Evolutionary conservation across 2,113 vertebrate species (phyloP).

Genomic region (Brachyistius frenatus): DNA sequence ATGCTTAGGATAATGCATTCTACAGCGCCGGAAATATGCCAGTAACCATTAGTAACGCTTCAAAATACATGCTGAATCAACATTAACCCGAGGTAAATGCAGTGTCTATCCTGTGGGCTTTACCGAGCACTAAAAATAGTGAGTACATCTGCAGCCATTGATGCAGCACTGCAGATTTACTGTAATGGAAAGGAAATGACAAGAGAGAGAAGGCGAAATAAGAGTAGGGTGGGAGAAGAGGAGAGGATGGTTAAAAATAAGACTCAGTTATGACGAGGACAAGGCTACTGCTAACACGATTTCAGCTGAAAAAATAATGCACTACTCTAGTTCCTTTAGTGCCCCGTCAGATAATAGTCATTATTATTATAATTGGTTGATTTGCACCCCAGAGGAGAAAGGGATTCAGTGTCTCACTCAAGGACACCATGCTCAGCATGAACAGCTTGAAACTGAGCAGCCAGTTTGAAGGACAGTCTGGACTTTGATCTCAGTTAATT

Average conservation of each 20-base stretch:
- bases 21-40: background rate
- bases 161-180: background rate
- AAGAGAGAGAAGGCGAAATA: background rate
- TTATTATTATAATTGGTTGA: conserved; percentile 29
- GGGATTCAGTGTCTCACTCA: conserved; percentile 5
- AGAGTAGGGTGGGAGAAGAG: background rate
- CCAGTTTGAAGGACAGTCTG: conserved; percentile 23
- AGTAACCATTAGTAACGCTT: background rate
- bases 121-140: conserved; percentile 23
- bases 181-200: background rate
- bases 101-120: background rate
- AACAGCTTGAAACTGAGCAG: conserved; percentile 16
- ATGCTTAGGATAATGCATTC: background rate
- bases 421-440: conserved; percentile 13
- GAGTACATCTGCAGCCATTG: conserved; percentile 6
- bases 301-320: conserved; percentile 21
- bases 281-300: conserved; percentile 1
- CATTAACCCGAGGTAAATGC: background rate
- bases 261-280: background rate
- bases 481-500: conserved; percentile 36
- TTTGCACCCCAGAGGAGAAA: conserved; percentile 1
- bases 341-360: conserved; percentile 7
- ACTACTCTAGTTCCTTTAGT: background rate
- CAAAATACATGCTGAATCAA: background rate
- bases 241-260: conserved; percentile 14